Percentiles rank a stretch among this genome's conserved stretches.
Evolutionary conservation across 1,140 invertebrate species (phyloP).

Genomic region (Bombus balteatus): DNA sequence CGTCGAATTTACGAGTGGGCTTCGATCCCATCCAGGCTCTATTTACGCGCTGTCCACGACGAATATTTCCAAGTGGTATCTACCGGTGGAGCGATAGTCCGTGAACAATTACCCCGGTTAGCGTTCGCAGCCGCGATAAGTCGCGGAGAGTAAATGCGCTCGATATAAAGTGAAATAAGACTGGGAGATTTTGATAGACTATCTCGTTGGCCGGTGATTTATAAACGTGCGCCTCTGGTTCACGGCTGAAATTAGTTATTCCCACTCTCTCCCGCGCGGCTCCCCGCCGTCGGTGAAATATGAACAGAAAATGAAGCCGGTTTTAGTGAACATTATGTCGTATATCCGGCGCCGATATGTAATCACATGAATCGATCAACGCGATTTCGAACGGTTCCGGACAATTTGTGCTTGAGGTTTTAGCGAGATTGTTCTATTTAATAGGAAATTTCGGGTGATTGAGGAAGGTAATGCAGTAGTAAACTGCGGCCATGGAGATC

Average conservation of each 20-base stretch:
- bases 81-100: conserved; percentile 9
- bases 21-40: not conserved
- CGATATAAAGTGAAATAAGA: conserved; percentile 39
- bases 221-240: not conserved
- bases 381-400: not conserved
- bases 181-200: conserved; percentile 37
- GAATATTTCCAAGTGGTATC: conserved; percentile 31
- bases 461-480: not conserved
- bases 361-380: not conserved
- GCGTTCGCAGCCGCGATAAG: conserved; percentile 30
- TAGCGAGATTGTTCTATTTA: not conserved
- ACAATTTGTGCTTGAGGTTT: no score
- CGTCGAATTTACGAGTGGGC: not conserved
- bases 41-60: conserved; percentile 2
- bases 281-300: conserved; percentile 4
- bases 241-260: conserved; percentile 36
- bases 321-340: conserved; percentile 2
- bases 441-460: not conserved
- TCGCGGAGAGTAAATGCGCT: conserved; percentile 24
- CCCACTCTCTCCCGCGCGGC: not conserved
- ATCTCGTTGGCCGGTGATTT: conserved; percentile 33
- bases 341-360: not conserved
- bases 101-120: conserved; percentile 44
- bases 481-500: not conserved
- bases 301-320: conserved; percentile 20